These are phyloP conservation scores for Melierax canorus DNA, from an alignment of 2,113 vertebrate species.

Conservation along the genomic window DNA sequence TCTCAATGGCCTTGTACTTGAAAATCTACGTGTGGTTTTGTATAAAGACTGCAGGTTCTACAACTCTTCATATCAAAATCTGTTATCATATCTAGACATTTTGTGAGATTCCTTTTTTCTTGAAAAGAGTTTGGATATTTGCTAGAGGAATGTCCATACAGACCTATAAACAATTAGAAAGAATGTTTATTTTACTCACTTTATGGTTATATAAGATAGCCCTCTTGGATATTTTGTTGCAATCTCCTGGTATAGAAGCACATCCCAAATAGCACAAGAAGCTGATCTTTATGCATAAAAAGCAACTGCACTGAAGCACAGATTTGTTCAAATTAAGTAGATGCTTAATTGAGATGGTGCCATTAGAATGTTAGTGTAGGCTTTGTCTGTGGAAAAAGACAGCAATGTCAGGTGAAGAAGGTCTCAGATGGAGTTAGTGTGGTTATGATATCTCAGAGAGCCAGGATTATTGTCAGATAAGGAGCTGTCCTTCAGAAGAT, in stretches of 20 bases:
- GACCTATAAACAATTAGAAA: background rate
- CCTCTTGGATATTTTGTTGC: background rate
- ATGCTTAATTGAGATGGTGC: background rate
- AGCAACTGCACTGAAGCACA: background rate
- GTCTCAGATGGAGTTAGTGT: background rate
- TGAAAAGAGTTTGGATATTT: background rate
- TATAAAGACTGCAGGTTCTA: background rate
- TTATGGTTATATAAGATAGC: background rate
- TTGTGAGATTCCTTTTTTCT: background rate
- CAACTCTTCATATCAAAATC: background rate
- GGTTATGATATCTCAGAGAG: background rate
- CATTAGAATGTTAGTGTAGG: background rate
- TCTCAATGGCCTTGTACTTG: background rate
- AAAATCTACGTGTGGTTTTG: background rate
- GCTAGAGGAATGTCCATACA: background rate
- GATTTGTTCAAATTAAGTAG: background rate
- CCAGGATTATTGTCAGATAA: background rate
- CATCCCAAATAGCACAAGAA: background rate
- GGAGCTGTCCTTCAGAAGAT: background rate
- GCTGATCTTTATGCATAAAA: background rate
- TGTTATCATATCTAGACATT: background rate
- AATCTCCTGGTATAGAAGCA: background rate
- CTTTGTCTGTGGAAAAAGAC: background rate
- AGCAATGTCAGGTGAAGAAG: background rate
- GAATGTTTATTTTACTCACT: background rate